These are phyloP conservation scores for Macaria notata DNA, from an alignment of 2,888 invertebrate species.

Conservation along the genomic window DNA sequence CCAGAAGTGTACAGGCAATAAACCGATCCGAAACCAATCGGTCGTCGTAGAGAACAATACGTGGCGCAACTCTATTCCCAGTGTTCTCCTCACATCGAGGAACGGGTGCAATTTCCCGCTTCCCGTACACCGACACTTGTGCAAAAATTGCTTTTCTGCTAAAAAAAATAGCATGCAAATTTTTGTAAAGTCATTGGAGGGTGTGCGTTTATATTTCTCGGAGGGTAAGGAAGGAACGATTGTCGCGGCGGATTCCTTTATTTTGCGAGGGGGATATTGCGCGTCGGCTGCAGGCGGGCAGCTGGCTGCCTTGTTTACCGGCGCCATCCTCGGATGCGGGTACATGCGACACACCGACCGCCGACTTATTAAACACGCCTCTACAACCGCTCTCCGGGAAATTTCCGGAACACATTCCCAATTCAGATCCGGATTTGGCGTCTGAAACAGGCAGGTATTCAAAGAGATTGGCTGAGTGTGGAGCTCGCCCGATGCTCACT, in stretches of 20 bases:
- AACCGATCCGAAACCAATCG: conserved; percentile 67
- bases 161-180: conserved; percentile 78
- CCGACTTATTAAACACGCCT: conserved; percentile 53
- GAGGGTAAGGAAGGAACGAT: conserved; percentile 77
- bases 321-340: conserved; percentile 55
- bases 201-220: conserved; percentile 81
- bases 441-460: conserved; percentile 28
- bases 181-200: conserved; percentile 80
- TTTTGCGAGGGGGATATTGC: conserved; percentile 80
- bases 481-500: conserved; percentile 15
- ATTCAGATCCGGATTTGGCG: conserved; percentile 30
- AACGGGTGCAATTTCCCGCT: conserved; percentile 79
- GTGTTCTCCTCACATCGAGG: conserved; percentile 63
- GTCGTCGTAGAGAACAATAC: conserved; percentile 62
- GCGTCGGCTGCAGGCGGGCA: conserved; percentile 74
- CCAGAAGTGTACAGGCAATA: conserved; percentile 63
- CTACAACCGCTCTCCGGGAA: conserved; percentile 26
- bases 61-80: conserved; percentile 64
- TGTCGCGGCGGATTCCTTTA: conserved; percentile 79
- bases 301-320: conserved; percentile 72
- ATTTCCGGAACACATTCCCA: conserved; percentile 26
- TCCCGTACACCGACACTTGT: conserved; percentile 73
- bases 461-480: conserved; percentile 23
- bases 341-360: conserved; percentile 45
- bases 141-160: conserved; percentile 81